A percentile compares a stretch with the other conserved stretches of the same genome.
phyloP scores from a whole-genome alignment of 2,113 vertebrate species.

The Protomyctophum bolini region DNA sequence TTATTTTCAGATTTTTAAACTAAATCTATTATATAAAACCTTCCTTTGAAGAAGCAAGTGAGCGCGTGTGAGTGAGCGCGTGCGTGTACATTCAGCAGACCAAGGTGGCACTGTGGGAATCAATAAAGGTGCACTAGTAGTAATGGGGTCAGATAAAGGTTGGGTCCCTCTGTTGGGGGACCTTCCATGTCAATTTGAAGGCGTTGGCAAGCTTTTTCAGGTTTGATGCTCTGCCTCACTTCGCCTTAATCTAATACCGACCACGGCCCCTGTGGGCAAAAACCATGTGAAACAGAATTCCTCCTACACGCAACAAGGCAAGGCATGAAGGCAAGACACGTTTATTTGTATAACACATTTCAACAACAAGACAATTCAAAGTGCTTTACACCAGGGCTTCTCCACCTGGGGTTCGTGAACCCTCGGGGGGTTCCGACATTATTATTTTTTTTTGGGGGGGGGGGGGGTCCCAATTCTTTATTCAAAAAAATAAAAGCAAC shows the following conservation, averaged over 20 bases:
- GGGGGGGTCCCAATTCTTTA: no score
- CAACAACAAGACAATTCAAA: no score
- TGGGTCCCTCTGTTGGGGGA: slow-evolving; percentile 14
- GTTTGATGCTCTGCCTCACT: slow-evolving; percentile 46
- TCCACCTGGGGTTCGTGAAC: no score
- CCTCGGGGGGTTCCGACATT: no score
- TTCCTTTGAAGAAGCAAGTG: not conserved
- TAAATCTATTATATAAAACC: no score
- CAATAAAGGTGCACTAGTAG: not conserved
- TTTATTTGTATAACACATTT: not conserved
- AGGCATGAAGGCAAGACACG: not conserved
- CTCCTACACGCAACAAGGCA: slow-evolving; percentile 16
- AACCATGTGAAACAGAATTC: slow-evolving; percentile 48
- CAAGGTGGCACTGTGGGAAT: slow-evolving; percentile 14
- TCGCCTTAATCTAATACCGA: slow-evolving; percentile 48
- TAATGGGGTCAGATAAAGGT: slow-evolving; percentile 11
- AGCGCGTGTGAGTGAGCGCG: not conserved
- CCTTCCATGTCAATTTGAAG: slow-evolving; percentile 2
- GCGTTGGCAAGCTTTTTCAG: slow-evolving; percentile 47
- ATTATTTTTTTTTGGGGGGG: no score
- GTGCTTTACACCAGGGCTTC: not conserved
- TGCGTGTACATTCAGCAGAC: not conserved
- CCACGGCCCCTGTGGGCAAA: slow-evolving; percentile 37
- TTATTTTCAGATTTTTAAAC: no score
- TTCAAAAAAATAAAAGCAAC: no score